These are phyloP conservation scores for Cotesia chilonis DNA, from an alignment of 1,140 invertebrate species.

Conservation along the genomic window DNA sequence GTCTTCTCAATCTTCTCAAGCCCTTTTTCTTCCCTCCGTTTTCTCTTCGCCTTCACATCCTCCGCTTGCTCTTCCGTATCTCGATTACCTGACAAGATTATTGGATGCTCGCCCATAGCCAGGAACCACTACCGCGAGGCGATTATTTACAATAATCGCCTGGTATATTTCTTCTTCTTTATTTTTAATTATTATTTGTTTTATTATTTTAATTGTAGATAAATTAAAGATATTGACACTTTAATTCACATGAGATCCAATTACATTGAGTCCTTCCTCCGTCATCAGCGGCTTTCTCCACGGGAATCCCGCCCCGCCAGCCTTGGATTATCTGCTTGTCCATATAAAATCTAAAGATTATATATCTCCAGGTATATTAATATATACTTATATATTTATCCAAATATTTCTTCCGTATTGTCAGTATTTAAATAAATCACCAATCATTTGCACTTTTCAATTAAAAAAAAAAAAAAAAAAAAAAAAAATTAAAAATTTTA, in stretches of 20 bases:
- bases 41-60: conserved; percentile 11
- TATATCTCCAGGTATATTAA: conserved; percentile 8
- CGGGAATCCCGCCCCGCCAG: conserved; percentile 38
- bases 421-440: neutral
- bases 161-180: conserved; percentile 19
- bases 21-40: conserved; percentile 1
- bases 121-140: conserved; percentile 40
- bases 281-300: conserved; percentile 26
- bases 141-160: conserved; percentile 30
- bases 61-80: conserved; percentile 13
- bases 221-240: neutral
- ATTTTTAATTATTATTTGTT: conserved; percentile 5
- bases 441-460: too few species aligned
- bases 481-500: too few species aligned
- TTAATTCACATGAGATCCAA: conserved; percentile 7
- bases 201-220: too few species aligned
- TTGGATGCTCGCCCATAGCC: conserved; percentile 60
- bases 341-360: conserved; percentile 25
- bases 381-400: neutral
- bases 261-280: neutral
- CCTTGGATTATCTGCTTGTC: conserved; percentile 10
- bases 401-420: neutral
- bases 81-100: conserved; percentile 45
- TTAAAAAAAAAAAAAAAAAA: too few species aligned
- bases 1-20: neutral